Base-by-base conservation (phyloP, 2,888 invertebrate species). In the Eubasilissa splendida region DNA sequence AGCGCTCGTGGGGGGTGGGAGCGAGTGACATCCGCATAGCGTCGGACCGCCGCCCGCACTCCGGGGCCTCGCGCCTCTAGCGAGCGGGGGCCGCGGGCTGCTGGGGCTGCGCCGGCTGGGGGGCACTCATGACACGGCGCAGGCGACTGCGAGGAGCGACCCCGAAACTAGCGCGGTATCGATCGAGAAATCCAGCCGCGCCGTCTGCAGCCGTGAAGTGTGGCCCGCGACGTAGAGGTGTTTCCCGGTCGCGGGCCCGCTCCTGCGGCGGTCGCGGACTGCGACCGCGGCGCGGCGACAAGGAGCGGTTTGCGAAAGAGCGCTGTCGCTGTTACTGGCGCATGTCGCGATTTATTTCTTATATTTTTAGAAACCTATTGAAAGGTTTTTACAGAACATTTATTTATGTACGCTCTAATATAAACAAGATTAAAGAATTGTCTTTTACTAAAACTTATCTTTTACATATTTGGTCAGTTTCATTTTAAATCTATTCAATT, bases 181-280 rank as follows among this genome's bases (percentile, higher is more conserved):
- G 63, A 63, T 63, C 63, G 63, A 31, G 63, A 63, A 33, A 63
- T 31, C 33, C 42, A 31, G 42, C 63, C 63, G 63, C 31, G 42
- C 63, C 31, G 33, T 33, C 63, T 63, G 66, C 33, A 58, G 74
- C 12, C 54, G 77, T 42, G 77, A 58, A 70, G 70, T 50, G 54
- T 70, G 56, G 50, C 60, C 52, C 58, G 59, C 76, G 52, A 50
- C 63, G 50, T 63, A 63, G 76, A 63, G 60, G 70, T 70, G 63
- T 68, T 31, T 58, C 70, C 31, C 77, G 63, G 33, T 11, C 52
- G 42, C 12, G 31, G 58, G 22, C 14, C 31, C 22, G 9, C 63
- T 63, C 63, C 31, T 12, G 10, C 63, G 33, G 63, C 12, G 31
- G 33, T 63, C 60, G 31, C 60, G 31, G 31, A 4, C 33, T 31